A percentile compares a stretch with the other conserved stretches of the same genome.
Evolutionary conservation across 2,113 vertebrate species (phyloP).

Genomic region (Mohoua ochrocephala): DNA sequence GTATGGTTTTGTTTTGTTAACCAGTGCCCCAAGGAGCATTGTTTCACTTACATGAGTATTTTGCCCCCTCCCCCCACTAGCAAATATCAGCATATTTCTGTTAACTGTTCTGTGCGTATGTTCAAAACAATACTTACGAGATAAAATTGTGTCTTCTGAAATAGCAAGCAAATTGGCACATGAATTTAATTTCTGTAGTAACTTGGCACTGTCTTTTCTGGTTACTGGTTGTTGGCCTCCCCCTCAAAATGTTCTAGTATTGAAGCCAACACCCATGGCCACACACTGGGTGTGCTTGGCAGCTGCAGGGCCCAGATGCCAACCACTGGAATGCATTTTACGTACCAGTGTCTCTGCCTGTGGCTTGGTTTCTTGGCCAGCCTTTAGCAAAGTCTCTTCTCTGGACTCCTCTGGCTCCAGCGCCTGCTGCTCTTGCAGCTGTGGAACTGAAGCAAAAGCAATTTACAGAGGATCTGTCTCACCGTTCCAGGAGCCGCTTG

Average conservation of each 20-base stretch:
- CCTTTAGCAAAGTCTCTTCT: slow-evolving; percentile 34
- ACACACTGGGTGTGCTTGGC: slow-evolving; percentile 69
- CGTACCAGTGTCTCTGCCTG: slow-evolving; percentile 54
- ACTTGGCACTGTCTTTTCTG: slow-evolving; percentile 27
- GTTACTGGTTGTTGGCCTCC: slow-evolving; percentile 35
- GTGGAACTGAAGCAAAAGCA: slow-evolving; percentile 21
- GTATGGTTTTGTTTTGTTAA: slow-evolving; percentile 43
- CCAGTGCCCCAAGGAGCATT: slow-evolving; percentile 30
- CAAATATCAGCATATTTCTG: slow-evolving; percentile 37
- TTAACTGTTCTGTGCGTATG: neutral
- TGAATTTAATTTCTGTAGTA: slow-evolving; percentile 17
- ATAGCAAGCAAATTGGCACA: slow-evolving; percentile 26
- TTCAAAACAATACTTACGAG: slow-evolving; percentile 24
- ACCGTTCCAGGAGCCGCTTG: neutral
- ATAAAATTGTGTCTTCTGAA: slow-evolving; percentile 49
- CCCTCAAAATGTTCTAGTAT: slow-evolving; percentile 60
- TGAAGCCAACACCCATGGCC: slow-evolving; percentile 61
- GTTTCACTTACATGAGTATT: slow-evolving; percentile 17
- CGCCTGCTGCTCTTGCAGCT: neutral
- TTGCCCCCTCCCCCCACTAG: neutral
- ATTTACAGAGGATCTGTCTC: slow-evolving; percentile 41
- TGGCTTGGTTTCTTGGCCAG: slow-evolving; percentile 52
- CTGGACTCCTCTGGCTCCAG: slow-evolving; percentile 28
- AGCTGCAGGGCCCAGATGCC: slow-evolving; percentile 68
- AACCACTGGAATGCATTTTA: slow-evolving; percentile 75